phyloP scores from a whole-genome alignment of 2,888 invertebrate species.

The Lagria hirta region DNA sequence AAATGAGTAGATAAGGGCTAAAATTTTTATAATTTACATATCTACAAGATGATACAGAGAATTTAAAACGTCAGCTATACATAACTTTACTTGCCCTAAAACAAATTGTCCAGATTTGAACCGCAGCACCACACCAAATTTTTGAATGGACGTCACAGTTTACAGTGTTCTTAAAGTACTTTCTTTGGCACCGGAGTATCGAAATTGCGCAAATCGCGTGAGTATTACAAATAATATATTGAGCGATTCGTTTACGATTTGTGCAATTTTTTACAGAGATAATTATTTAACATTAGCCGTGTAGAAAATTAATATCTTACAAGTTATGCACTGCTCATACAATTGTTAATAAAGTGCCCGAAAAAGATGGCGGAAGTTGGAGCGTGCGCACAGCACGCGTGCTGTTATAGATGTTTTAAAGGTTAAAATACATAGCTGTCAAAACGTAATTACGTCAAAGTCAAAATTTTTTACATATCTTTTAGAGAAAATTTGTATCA shows the following conservation, averaged over 20 bases:
- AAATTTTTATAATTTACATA: constrained; percentile 46
- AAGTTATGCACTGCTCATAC: no score
- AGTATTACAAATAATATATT: constrained; percentile 19
- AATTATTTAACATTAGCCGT: no score
- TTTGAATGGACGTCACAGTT: constrained; percentile 47
- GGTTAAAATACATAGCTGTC: no score
- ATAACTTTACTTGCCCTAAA: constrained; percentile 38
- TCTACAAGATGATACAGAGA: constrained; percentile 52
- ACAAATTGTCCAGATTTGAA: constrained; percentile 32
- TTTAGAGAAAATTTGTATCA: no score
- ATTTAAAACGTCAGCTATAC: constrained; percentile 44
- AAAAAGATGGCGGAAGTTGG: no score
- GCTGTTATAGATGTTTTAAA: no score
- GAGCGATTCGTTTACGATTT: constrained; percentile 21
- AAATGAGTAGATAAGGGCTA: constrained; percentile 45
- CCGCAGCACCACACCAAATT: constrained; percentile 52
- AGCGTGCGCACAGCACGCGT: no score
- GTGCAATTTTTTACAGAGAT: constrained; percentile 14
- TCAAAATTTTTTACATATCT: no score
- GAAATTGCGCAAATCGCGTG: constrained; percentile 29
- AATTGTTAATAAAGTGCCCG: no score
- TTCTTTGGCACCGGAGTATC: constrained; percentile 44
- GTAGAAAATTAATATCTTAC: constrained; percentile 10
- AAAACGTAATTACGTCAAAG: no score
- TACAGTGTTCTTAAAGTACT: constrained; percentile 29